Evolutionary conservation across 92 coral and sea anemone species (phyloP).

Genomic region (Virgularia gustaviana): DNA sequence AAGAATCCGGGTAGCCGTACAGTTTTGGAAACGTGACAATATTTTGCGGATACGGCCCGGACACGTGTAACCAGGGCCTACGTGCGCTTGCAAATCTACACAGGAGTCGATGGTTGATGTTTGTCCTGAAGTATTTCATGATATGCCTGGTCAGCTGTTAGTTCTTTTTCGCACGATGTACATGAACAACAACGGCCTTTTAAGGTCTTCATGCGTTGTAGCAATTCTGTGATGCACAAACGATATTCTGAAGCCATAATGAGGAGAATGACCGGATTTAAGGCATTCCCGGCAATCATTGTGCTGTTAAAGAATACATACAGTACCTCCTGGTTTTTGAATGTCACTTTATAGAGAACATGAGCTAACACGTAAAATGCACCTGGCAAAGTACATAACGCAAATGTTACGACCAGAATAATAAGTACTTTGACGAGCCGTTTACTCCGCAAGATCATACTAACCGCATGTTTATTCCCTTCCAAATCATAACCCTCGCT

Average conservation of each 20-base stretch:
- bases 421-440: constrained; percentile 26
- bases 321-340: constrained; percentile 23
- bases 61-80: not conserved
- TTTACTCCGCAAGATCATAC: constrained; percentile 21
- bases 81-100: not conserved
- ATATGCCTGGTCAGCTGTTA: constrained; percentile 16
- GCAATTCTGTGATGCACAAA: constrained; percentile 16
- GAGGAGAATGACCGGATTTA: constrained; percentile 32
- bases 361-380: constrained; percentile 11
- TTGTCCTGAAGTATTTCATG: constrained; percentile 23
- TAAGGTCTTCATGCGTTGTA: not conserved
- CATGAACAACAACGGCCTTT: constrained; percentile 3
- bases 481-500: not conserved
- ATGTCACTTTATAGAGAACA: constrained; percentile 15
- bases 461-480: constrained; percentile 15
- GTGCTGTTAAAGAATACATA: constrained; percentile 13
- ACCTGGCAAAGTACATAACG: constrained; percentile 11
- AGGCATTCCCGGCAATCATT: constrained; percentile 25
- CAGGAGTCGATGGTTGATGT: constrained; percentile 17
- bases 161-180: not conserved
- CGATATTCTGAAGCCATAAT: constrained; percentile 36
- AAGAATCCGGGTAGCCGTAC: too few relatives aligned
- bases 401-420: constrained; percentile 10
- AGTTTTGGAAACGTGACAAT: too few relatives aligned
- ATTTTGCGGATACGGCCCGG: too few relatives aligned